A percentile compares a stretch with the other conserved stretches of the same genome.
phyloP scores from a whole-genome alignment of 2,888 invertebrate species.

The Galeruca laticollis region DNA sequence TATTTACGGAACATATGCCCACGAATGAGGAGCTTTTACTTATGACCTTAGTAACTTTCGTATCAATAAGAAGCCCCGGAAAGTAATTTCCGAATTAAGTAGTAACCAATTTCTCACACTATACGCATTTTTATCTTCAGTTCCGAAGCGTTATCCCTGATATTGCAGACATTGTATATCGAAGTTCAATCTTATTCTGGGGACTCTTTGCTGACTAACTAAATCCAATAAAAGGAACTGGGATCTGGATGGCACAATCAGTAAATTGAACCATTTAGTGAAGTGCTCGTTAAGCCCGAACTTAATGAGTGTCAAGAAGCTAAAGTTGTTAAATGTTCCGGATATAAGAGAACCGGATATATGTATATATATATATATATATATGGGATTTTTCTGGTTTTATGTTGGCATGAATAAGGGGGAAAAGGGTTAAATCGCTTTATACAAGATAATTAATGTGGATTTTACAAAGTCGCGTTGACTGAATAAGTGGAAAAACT shows the following conservation, averaged over 20 bases:
- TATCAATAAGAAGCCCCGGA: no score
- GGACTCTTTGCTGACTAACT: constrained; percentile 22
- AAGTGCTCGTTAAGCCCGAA: constrained; percentile 32
- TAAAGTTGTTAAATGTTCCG: constrained; percentile 32
- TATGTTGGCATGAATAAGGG: background rate
- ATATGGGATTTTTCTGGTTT: constrained; percentile 20
- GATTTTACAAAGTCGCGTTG: no score
- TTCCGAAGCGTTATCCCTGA: no score
- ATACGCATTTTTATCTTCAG: no score
- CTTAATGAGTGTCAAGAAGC: constrained; percentile 37
- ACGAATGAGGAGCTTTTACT: no score
- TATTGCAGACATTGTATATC: constrained; percentile 6
- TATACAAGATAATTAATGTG: background rate
- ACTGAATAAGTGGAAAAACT: no score
- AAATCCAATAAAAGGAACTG: constrained; percentile 34
- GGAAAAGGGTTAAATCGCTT: background rate
- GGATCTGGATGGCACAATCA: constrained; percentile 34
- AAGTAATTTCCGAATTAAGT: no score
- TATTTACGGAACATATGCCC: no score
- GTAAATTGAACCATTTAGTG: constrained; percentile 38
- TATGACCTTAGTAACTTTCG: no score
- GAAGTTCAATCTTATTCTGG: constrained; percentile 2
- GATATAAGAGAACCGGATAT: constrained; percentile 30
- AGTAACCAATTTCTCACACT: no score
- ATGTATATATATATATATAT: constrained; percentile 9